Conservation (phyloP, 2,113 vertebrate genomes). For the Bos indicus region DNA sequence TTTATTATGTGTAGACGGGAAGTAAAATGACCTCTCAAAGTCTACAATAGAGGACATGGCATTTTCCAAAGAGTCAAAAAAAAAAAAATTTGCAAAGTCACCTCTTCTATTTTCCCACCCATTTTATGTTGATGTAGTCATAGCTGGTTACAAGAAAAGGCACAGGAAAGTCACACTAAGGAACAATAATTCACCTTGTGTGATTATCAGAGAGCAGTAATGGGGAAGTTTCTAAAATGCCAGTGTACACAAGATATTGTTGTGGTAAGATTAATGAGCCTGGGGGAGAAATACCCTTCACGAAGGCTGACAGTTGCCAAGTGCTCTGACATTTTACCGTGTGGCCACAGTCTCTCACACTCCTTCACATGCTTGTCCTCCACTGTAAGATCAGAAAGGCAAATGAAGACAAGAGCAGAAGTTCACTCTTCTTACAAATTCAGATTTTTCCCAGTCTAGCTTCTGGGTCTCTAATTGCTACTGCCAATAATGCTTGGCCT, state of each 20-base stretch:
- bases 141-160: constrained; percentile 74
- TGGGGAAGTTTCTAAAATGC: constrained; percentile 6
- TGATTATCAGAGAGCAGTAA: constrained; percentile 71
- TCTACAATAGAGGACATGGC: constrained; percentile 45
- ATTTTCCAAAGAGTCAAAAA: constrained; percentile 69
- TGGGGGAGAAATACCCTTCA: neutral
- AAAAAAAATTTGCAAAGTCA: constrained; percentile 65
- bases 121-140: constrained; percentile 65
- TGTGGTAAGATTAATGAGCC: neutral
- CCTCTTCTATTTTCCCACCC: constrained; percentile 71
- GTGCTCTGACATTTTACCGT: neutral
- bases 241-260: neutral
- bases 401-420: neutral
- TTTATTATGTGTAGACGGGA: constrained; percentile 58
- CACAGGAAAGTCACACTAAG: constrained; percentile 56
- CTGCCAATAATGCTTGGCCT: neutral
- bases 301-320: neutral
- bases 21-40: constrained; percentile 63
- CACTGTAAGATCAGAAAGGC: neutral
- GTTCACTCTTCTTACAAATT: neutral
- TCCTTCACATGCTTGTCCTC: neutral
- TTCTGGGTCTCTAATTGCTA: neutral
- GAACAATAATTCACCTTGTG: neutral
- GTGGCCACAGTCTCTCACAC: neutral
- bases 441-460: neutral